Evolutionary conservation across 2,113 vertebrate genomes (phyloP).

Genomic region (Brachirus orientalis): DNA sequence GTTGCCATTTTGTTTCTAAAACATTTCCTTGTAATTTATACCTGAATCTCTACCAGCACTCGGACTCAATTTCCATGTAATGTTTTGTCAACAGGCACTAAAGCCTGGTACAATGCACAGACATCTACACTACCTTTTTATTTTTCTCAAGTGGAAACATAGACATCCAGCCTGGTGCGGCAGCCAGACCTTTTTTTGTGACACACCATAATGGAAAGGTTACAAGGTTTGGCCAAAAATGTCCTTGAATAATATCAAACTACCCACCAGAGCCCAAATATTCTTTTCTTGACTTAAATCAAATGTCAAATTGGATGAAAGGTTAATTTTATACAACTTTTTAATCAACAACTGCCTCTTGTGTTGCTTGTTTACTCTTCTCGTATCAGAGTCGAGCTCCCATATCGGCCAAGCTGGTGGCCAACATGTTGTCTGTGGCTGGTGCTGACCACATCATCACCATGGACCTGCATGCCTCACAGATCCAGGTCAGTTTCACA

Average conservation of each 20-base stretch:
- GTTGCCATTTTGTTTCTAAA: no score
- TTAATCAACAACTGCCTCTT: not conserved
- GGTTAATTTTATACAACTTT: no score
- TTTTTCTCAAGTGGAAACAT: not conserved
- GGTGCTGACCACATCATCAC: conserved; percentile 98
- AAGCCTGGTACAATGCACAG: not conserved
- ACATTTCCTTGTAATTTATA: no score
- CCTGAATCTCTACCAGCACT: no score
- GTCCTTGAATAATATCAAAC: no score
- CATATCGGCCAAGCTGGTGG: conserved; percentile 96
- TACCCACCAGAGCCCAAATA: no score
- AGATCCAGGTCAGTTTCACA: conserved; percentile 88
- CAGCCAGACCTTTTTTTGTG: no score
- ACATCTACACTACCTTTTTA: fast-evolving
- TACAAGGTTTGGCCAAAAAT: no score
- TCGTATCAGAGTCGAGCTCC: conserved; percentile 90
- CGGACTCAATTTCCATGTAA: not conserved
- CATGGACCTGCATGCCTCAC: conserved; percentile 97
- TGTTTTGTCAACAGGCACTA: conserved; percentile 41
- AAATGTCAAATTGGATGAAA: no score
- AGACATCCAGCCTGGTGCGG: no score
- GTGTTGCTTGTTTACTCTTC: conserved; percentile 5
- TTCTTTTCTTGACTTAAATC: no score
- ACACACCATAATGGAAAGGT: no score
- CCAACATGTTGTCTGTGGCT: conserved; percentile 95